Conservation (phyloP, 2,888 invertebrate genomes). For the Platycnemis pennipes region DNA sequence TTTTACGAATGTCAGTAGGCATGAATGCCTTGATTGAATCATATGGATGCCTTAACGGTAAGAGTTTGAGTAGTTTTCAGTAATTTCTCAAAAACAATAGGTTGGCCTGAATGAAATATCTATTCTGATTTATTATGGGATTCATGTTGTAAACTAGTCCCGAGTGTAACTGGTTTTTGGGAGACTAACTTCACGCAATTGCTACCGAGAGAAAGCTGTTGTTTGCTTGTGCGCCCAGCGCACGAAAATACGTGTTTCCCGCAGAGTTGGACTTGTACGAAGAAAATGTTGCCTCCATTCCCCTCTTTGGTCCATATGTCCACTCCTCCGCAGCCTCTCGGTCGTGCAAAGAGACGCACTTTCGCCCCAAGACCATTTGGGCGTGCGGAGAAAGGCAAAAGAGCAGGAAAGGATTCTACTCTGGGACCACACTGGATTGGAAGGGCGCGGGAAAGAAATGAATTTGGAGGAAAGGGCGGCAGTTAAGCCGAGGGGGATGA, state of each 20-base stretch:
- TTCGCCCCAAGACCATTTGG: not conserved
- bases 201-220: no score
- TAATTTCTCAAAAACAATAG: no score
- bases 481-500: not conserved
- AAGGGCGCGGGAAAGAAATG: not conserved
- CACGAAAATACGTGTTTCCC: not conserved
- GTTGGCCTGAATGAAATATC: no score
- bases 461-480: not conserved
- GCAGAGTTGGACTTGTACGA: not conserved
- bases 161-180: no score
- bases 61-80: no score
- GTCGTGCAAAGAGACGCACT: not conserved
- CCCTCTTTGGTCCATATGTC: not conserved
- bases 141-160: no score
- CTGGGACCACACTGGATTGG: not conserved
- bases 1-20: no score
- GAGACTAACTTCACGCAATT: no score
- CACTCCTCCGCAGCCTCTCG: not conserved
- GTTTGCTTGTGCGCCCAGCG: not conserved
- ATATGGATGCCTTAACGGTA: no score
- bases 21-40: no score
- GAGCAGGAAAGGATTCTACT: not conserved
- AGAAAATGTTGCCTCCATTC: not conserved
- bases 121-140: no score
- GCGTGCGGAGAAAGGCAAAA: not conserved